Evolutionary conservation across 2,797 vertebrate species (phyloP).

Genomic region (Notolabrus celidotus): DNA sequence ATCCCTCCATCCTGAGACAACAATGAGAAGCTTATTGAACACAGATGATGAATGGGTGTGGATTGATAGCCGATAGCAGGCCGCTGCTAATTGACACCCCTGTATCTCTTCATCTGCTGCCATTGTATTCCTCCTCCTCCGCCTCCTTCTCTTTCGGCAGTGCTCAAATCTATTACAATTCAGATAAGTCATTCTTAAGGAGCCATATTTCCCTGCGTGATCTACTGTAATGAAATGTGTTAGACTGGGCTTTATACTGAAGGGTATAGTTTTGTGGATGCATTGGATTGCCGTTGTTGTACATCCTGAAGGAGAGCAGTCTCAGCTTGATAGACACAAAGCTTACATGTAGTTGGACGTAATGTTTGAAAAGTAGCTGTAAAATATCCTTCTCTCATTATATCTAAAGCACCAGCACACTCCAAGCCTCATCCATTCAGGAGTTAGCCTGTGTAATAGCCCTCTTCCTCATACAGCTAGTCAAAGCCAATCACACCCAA

Average conservation of each 20-base stretch:
- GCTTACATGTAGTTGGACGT: constrained; percentile 6
- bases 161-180: constrained; percentile 58
- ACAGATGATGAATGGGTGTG: constrained; percentile 70
- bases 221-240: constrained; percentile 63
- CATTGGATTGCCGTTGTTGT: constrained; percentile 23
- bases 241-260: constrained; percentile 36
- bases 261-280: constrained; percentile 40
- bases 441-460: constrained; percentile 10
- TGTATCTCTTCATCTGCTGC: constrained; percentile 66
- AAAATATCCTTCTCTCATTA: not conserved
- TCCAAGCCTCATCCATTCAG: constrained; percentile 6
- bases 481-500: constrained; percentile 18
- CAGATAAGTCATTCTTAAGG: constrained; percentile 58
- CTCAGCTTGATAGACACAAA: not conserved
- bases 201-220: constrained; percentile 31
- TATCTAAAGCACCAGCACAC: constrained; percentile 2
- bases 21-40: constrained; percentile 67
- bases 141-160: constrained; percentile 38
- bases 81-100: constrained; percentile 69
- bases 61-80: constrained; percentile 69
- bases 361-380: not conserved
- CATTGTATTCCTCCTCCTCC: constrained; percentile 55
- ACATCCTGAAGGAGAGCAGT: not conserved
- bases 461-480: not conserved
- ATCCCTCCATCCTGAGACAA: constrained; percentile 51